Percentiles rank a stretch among this genome's conserved stretches.
phyloP scores from a whole-genome alignment of 2,888 invertebrate species.

The Autographa pulchrina region DNA sequence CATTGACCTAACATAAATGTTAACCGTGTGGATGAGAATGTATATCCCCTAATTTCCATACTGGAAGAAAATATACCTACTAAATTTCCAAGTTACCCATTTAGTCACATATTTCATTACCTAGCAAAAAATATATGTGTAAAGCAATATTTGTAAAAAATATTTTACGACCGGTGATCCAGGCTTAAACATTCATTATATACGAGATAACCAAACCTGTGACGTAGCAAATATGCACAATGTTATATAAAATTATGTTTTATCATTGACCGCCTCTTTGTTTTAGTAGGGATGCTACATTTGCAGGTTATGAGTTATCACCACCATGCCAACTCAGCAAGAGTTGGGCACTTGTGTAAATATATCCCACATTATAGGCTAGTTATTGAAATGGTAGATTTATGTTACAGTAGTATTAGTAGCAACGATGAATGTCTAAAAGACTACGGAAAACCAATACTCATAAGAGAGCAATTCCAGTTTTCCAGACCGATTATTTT shows the following conservation, averaged over 20 bases:
- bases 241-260: slow-evolving; percentile 19
- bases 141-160: slow-evolving; percentile 59
- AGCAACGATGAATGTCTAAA: background rate
- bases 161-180: slow-evolving; percentile 60
- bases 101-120: slow-evolving; percentile 67
- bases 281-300: background rate
- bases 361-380: background rate
- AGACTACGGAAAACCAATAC: background rate
- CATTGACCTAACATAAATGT: slow-evolving; percentile 25
- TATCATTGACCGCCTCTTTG: background rate
- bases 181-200: slow-evolving; percentile 40
- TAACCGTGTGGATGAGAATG: slow-evolving; percentile 29
- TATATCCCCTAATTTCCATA: slow-evolving; percentile 42
- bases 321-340: no score
- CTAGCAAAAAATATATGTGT: slow-evolving; percentile 58
- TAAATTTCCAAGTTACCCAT: slow-evolving; percentile 62
- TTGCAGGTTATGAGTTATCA: background rate
- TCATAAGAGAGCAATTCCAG: background rate
- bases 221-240: slow-evolving; percentile 39
- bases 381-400: background rate
- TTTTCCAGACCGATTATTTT: background rate
- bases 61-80: slow-evolving; percentile 47
- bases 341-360: no score
- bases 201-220: slow-evolving; percentile 41
- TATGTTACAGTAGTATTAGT: background rate